Base-by-base conservation (phyloP, 2,888 invertebrate genomes). In the Taenaris catops region DNA sequence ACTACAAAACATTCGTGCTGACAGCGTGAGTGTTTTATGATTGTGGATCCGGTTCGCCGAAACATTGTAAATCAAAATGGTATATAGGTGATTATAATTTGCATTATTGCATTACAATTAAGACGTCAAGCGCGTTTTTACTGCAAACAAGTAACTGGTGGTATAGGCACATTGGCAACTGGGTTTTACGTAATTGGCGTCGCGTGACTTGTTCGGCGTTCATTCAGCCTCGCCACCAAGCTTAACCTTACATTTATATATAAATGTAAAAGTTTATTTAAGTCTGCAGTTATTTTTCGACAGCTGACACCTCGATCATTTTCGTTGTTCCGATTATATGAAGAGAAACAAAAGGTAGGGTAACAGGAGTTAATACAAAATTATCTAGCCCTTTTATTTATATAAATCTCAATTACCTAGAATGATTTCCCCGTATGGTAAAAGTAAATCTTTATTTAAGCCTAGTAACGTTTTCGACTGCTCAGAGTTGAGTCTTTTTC, bases 91-190 rank as follows among this genome's bases (percentile, higher is more conserved):
- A 70, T 67, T 66, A 54, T 63, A 67, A 75, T 70, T 67, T 67
- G 60, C 63, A 58, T 57, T 63, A 69, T 69, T 71, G 73, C 71
- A 78, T 70, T 63, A 70, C 57, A 75, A 79, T 80, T 78, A 81
- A 65, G 69, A 66, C 73, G 70, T 71, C 74, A 68, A 54, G 56
- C 52, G 53, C 55, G 58, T 70, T 73, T 74, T 74, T 74, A 63
- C 71, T 63, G 74, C 75, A 74, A 70, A 68, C 74, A 63, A 69
- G 75, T 63, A 70, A 74, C 57, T 58, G 52, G 53, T 8, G 28
- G 12, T 18, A 18, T 27, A 18, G 66, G 48, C 46, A 53, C 64
- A 64, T 65, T 66, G 64, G 65, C 66, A 74, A 76, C 67, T 59
- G 47, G 44, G 16, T 10, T 64, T 79, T 80, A 81, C 69, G 73